Base-by-base conservation (phyloP, 2,797 vertebrate genomes). In the Anableps anableps region DNA sequence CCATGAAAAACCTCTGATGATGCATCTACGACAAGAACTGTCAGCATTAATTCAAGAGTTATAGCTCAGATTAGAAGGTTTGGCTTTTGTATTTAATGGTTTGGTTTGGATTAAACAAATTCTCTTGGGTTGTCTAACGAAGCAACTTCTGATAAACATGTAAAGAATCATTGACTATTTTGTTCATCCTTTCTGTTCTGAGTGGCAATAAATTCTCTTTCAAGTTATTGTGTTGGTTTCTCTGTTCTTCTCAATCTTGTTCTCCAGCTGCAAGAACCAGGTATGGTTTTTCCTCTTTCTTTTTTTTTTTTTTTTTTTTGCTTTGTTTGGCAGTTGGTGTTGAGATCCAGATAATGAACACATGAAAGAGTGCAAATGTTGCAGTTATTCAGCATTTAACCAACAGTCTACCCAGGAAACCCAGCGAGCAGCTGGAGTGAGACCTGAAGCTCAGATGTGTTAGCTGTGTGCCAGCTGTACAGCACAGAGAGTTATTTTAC, bases 241-340 rank as follows among this genome's bases (percentile, higher is more conserved):
- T 58, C 29, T 58, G 48, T 71, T 51, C 55, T 66, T 66, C 64
- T 66, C 72, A 66, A 14, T 29, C 48, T 45, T 68, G 8, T 60
- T 43, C 21, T 72, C 43, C 79, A 80, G 80, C 34, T 76, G 64
- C 36, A 36, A 34, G 55, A 58, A 38, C 29, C 36, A 75, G 60
- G 47, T 14, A 41, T 41, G 5, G 4, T 41, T 75, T 10, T 60
- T 21, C 3, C 14, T n/a, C 11, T 55, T 26, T 53, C 10, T 2
- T 21, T 21, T 51, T 21, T 23, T 23, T 9, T 10, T 26, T 23
- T 10, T 1, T 11, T 43, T 41, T 74, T 60, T 21, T n/a, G 19
- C 43, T 71, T 43, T 23, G 26, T 62, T 58, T 66, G 75, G 72
- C 70, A 45, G 70, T 66, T 77, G 66, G 23, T 47, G 58, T 73